These are phyloP conservation scores for Dipodomys stephensi DNA, from an alignment of 2,113 vertebrate species.

Conservation along the genomic window DNA sequence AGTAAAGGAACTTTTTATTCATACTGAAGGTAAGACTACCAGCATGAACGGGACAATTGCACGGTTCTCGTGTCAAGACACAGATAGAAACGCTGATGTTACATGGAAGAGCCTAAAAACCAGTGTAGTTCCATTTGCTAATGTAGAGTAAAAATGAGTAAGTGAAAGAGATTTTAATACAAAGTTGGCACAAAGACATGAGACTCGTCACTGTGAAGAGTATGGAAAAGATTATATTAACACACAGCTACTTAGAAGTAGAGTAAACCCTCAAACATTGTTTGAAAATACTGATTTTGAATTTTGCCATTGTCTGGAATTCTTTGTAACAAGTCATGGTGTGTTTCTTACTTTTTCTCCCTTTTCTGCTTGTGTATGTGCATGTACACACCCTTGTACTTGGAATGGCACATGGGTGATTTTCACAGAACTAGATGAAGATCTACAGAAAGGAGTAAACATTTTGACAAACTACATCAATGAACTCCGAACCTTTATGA, in stretches of 20 bases:
- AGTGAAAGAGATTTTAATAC: not conserved
- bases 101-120: not conserved
- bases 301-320: conserved; percentile 43
- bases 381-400: no score
- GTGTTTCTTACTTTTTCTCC: not conserved
- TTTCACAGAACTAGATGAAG: conserved; percentile 88
- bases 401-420: conserved; percentile 14
- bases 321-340: not conserved
- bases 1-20: conserved; percentile 87
- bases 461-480: conserved; percentile 92
- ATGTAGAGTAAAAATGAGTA: not conserved
- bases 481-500: conserved; percentile 92
- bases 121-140: not conserved
- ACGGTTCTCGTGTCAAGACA: not conserved
- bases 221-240: conserved; percentile 1
- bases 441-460: conserved; percentile 87
- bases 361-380: no score
- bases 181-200: not conserved
- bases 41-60: fast-evolving
- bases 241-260: not conserved
- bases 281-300: conserved; percentile 50
- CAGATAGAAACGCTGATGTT: not conserved
- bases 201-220: not conserved
- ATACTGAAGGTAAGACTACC: conserved; percentile 84
- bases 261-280: not conserved